Evolutionary conservation across 2,797 vertebrate genomes (phyloP).

Genomic region (Rhinatrema bivittatum): DNA sequence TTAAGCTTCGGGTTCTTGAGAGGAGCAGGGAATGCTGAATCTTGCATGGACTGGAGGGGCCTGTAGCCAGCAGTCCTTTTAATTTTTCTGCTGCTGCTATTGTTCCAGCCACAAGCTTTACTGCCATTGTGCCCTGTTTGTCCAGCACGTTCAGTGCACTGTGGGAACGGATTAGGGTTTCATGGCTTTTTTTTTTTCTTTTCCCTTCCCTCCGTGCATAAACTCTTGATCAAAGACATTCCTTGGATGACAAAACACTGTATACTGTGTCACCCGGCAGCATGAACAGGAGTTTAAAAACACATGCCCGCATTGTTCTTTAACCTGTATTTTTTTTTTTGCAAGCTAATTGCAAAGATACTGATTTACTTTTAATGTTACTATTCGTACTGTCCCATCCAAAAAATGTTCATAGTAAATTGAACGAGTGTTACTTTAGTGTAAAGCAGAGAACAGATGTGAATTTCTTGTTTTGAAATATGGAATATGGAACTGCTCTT

Average conservation of each 20-base stretch:
- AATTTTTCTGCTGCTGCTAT: slow-evolving; percentile 53
- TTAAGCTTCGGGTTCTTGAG: slow-evolving; percentile 23
- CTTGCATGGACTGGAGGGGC: slow-evolving; percentile 18
- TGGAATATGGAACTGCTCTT: too few species aligned
- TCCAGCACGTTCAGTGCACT: slow-evolving; percentile 63
- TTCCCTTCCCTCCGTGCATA: slow-evolving; percentile 59
- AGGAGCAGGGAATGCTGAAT: slow-evolving; percentile 16
- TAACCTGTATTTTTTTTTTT: slow-evolving; percentile 9
- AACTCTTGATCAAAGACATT: slow-evolving; percentile 85
- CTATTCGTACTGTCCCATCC: slow-evolving; percentile 10
- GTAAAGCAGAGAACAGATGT: not conserved
- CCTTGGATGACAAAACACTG: slow-evolving; percentile 79
- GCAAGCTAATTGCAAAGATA: slow-evolving; percentile 29
- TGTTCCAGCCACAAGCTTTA: slow-evolving; percentile 47
- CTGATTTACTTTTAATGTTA: slow-evolving; percentile 25
- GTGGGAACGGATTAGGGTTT: slow-evolving; percentile 84
- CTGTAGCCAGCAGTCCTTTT: slow-evolving; percentile 43
- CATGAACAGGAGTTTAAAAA: slow-evolving; percentile 52
- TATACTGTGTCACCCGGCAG: slow-evolving; percentile 61
- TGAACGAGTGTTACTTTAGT: not conserved
- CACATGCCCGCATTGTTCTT: slow-evolving; percentile 56
- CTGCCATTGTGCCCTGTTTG: slow-evolving; percentile 58
- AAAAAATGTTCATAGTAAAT: not conserved
- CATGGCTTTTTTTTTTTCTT: slow-evolving; percentile 49
- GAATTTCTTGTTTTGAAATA: too few species aligned